Evolutionary conservation across 2,797 vertebrate species (phyloP).

Genomic region (Cheirogaleus major): DNA sequence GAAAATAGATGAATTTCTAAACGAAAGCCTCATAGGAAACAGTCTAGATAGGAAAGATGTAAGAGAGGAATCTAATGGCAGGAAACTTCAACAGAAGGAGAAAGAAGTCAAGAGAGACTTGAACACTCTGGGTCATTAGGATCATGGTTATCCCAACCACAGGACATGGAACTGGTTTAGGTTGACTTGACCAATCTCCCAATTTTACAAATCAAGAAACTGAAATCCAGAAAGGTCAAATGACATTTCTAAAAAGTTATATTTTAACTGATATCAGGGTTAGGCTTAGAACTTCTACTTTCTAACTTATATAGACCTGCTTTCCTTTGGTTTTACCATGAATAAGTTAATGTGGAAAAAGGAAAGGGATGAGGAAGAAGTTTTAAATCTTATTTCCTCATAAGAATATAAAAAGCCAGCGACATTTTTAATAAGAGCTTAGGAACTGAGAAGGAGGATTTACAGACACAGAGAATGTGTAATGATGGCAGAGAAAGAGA

Average conservation of each 20-base stretch:
- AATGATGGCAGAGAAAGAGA: not conserved
- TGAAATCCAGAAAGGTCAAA: conserved; percentile 10
- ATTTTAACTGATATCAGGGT: not conserved
- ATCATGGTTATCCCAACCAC: not conserved
- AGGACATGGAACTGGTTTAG: not conserved
- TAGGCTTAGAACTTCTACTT: conserved; percentile 5
- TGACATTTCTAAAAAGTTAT: not conserved
- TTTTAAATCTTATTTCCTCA: not conserved
- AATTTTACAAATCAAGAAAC: not conserved
- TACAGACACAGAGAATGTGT: not conserved
- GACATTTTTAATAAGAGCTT: conserved; percentile 16
- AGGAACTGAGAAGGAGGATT: not conserved
- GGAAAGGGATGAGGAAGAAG: not conserved
- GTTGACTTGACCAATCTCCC: not conserved
- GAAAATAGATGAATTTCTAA: not conserved
- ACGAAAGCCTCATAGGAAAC: not conserved
- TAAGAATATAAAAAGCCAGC: not conserved
- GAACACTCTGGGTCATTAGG: not conserved
- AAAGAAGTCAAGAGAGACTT: conserved; percentile 40
- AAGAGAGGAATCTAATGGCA: not conserved
- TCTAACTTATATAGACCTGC: not conserved
- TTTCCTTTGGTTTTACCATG: conserved; percentile 14
- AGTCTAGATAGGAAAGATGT: not conserved
- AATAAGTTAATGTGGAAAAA: not conserved
- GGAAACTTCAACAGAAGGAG: not conserved